Conservation (phyloP, 1,140 invertebrate species). For the Eumaeus atala region DNA sequence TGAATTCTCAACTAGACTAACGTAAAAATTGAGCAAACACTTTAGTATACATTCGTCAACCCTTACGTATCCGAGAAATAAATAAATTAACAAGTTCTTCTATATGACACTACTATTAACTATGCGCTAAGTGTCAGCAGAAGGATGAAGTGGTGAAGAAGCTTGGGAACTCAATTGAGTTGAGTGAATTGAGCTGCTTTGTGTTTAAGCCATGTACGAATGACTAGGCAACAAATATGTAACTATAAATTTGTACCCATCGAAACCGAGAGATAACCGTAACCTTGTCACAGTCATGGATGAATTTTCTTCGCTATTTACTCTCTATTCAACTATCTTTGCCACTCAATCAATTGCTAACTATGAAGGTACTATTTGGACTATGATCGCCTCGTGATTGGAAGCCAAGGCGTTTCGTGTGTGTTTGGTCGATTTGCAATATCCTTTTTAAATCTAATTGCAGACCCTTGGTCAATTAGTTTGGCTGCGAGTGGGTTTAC, state of each 20-base stretch:
- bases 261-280: too few species aligned
- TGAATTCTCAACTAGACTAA: conserved; percentile 55
- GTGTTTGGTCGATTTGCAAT: conserved; percentile 36
- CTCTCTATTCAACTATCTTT: background rate
- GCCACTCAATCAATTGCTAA: conserved; percentile 35
- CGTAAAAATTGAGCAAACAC: conserved; percentile 63
- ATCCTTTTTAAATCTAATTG: conserved; percentile 44
- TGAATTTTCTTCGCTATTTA: too few species aligned
- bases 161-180: too few species aligned
- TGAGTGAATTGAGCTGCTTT: too few species aligned
- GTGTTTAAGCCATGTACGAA: background rate
- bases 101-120: conserved; percentile 49
- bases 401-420: conserved; percentile 31
- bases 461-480: conserved; percentile 44
- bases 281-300: too few species aligned
- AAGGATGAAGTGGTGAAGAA: too few species aligned
- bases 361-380: conserved; percentile 36
- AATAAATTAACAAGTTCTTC: conserved; percentile 58
- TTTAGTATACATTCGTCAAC: conserved; percentile 33
- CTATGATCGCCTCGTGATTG: conserved; percentile 45
- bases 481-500: conserved; percentile 37
- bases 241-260: too few species aligned
- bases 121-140: too few species aligned
- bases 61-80: conserved; percentile 51
- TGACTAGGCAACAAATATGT: too few species aligned